These are phyloP conservation scores for Nautilus pompilius DNA, from an alignment of 1,140 invertebrate species.

Conservation along the genomic window DNA sequence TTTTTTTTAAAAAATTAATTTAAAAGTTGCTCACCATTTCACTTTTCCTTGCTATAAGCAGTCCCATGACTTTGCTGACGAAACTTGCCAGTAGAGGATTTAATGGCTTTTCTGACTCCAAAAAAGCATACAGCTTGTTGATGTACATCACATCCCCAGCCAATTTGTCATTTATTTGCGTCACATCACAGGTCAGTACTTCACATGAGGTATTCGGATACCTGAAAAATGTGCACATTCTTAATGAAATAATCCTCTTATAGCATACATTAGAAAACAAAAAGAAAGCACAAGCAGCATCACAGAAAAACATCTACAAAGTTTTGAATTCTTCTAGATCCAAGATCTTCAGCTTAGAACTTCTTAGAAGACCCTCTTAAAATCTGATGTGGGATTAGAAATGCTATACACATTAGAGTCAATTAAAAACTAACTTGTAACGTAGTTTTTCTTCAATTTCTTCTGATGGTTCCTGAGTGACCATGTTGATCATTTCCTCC, in stretches of 20 bases:
- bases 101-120: conserved; percentile 79
- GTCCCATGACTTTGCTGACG: conserved; percentile 90
- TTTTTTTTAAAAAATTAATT: background rate
- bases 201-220: conserved; percentile 86
- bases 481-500: conserved; percentile 79
- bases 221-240: too few species aligned
- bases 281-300: too few species aligned
- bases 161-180: conserved; percentile 79
- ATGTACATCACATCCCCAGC: conserved; percentile 74
- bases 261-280: too few species aligned
- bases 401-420: too few species aligned
- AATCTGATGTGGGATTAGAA: too few species aligned
- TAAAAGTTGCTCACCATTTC: conserved; percentile 62
- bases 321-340: background rate
- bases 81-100: conserved; percentile 94
- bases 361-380: too few species aligned
- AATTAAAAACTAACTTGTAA: conserved; percentile 71
- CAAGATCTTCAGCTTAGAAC: too few species aligned
- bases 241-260: too few species aligned
- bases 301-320: background rate
- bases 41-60: conserved; percentile 76
- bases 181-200: conserved; percentile 84
- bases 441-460: conserved; percentile 72
- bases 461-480: conserved; percentile 77
- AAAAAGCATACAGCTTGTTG: conserved; percentile 79